Evolutionary conservation across 2,888 invertebrate genomes (phyloP), one percentile per base, ranked within the genome.

Genomic region (Epinotia nisella): DNA sequence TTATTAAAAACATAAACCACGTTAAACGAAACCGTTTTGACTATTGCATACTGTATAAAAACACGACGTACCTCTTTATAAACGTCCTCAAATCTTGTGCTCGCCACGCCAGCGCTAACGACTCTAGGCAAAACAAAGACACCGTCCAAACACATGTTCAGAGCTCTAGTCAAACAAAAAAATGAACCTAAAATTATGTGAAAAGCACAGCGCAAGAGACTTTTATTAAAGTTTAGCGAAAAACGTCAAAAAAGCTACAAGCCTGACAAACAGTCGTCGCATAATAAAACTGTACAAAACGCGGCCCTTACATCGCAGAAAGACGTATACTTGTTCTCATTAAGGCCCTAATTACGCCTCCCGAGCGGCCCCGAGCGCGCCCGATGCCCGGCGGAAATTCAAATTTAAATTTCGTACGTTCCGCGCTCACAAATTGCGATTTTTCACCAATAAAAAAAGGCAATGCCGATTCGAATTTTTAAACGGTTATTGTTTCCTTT

Each of bases 401-500:
- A 89, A 91, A 91, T 92, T 91, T 89, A 89, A 89, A 87, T 90
- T 89, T 92, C 87, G 86, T 85, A 87, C 87, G 83, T 79, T 81
- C 81, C 77, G 79, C 82, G 86, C 85, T 87, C 85, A 82, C 88
- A 88, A 91, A 90, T 90, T 90, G 88, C 88, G 85, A 90, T 90
- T 91, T 91, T 89, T 83, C 83, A 86, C 85, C 88, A 90, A 90
- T 91, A 91, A 90, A 91, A 88, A 90, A 89, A 81, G 83, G 86
- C 86, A 87, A 87, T 84, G 83, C 86, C 87, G 85, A 87, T 89
- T 86, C 89, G 87, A 90, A 90, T 91, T 92, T 73, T 92, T 90
- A 90, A 92, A 93, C 86, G 90, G 91, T 92, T 93, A 92, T 91
- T 92, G 91, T 93, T 91, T 89, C 88, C 88, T 90, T 91, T 93